Evolutionary conservation across 2,888 invertebrate genomes (phyloP).

Genomic region (Nymphalis c-album): DNA sequence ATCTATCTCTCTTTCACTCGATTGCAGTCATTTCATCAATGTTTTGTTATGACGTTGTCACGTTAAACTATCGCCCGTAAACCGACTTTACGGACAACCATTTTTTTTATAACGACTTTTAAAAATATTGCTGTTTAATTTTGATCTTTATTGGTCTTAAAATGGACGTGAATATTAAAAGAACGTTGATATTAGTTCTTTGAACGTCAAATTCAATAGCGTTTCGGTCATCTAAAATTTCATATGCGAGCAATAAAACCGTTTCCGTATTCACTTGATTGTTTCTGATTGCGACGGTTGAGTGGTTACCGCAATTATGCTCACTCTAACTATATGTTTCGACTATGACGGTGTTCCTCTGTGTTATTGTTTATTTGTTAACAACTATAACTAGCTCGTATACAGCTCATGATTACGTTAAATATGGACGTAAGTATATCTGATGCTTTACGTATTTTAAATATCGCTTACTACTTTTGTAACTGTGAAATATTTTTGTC

Average conservation of each 20-base stretch:
- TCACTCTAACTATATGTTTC: constrained; percentile 32
- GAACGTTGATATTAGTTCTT: constrained; percentile 33
- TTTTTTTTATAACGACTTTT: background rate
- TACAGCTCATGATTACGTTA: constrained; percentile 62
- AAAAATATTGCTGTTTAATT: constrained; percentile 7
- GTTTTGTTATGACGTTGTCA: too few relatives aligned
- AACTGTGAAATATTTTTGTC: too few relatives aligned
- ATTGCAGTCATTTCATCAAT: too few relatives aligned
- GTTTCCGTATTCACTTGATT: constrained; percentile 58
- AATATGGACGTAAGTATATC: constrained; percentile 67
- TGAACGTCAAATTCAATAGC: constrained; percentile 34
- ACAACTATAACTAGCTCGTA: constrained; percentile 30
- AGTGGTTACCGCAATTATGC: constrained; percentile 43
- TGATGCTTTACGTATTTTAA: background rate
- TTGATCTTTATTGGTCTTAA: constrained; percentile 7
- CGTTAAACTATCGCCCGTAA: too few relatives aligned
- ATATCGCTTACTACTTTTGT: too few relatives aligned
- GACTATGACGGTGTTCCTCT: constrained; percentile 42
- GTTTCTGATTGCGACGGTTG: constrained; percentile 54
- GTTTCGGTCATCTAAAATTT: constrained; percentile 59
- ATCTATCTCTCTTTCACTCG: too few relatives aligned
- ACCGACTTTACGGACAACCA: too few relatives aligned
- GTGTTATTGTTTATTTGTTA: constrained; percentile 40
- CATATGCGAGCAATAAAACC: constrained; percentile 62
- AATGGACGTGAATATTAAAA: constrained; percentile 18